Percentiles rank a stretch among this genome's conserved stretches.
phyloP scores from a whole-genome alignment of 2,797 vertebrate genomes.

The Martes flavigula region DNA sequence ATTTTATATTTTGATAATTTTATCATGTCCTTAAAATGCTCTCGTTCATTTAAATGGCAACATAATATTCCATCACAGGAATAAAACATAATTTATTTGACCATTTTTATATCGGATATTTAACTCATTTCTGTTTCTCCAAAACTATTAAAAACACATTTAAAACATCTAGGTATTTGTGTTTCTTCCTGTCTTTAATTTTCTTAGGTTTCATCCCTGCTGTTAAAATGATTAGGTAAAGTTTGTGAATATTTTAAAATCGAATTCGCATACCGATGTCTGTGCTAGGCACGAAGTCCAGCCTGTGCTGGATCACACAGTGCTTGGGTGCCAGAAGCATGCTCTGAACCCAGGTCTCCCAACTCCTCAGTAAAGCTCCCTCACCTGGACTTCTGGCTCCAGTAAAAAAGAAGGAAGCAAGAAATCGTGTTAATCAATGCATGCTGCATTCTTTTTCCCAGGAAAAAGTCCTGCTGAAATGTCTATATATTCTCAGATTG shows the following conservation, averaged over 20 bases:
- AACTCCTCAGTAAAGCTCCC: too few species aligned
- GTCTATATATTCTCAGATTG: background rate
- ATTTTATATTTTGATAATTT: background rate
- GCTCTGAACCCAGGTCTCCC: background rate
- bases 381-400: background rate
- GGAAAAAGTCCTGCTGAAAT: background rate
- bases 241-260: background rate
- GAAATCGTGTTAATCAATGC: background rate
- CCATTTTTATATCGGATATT: background rate
- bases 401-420: background rate
- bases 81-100: background rate
- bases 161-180: background rate
- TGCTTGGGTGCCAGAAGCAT: rapidly evolving
- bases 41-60: background rate
- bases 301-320: background rate
- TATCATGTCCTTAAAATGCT: background rate
- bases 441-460: background rate
- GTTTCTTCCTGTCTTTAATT: background rate
- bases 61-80: background rate
- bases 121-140: background rate
- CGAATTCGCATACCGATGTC: background rate
- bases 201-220: conserved; percentile 6
- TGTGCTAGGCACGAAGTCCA: background rate
- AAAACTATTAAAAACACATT: background rate
- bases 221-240: background rate